A percentile compares a stretch with the other conserved stretches of the same genome.
Evolutionary conservation across 2,113 vertebrate genomes (phyloP).

Genomic region (Pica pica): DNA sequence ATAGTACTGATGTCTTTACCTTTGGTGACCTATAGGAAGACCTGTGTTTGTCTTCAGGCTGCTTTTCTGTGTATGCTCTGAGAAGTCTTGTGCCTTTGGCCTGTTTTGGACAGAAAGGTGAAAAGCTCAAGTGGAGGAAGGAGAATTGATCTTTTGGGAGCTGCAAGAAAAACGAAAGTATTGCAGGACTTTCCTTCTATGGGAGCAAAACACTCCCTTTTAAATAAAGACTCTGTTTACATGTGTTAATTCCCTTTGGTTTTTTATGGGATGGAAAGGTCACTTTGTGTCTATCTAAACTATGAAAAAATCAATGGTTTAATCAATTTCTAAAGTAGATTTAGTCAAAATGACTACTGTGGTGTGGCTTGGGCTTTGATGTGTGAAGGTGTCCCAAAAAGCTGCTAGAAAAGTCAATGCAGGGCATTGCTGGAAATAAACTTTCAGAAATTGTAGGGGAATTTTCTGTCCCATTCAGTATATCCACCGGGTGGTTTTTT

Average conservation of each 20-base stretch:
- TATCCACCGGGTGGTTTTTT: neutral
- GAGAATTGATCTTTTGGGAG: neutral
- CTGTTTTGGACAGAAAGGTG: neutral
- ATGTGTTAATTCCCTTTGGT: neutral
- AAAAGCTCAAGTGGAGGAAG: neutral
- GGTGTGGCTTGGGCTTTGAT: neutral
- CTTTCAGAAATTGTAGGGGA: neutral
- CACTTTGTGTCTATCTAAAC: constrained; percentile 16
- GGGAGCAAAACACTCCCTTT: neutral
- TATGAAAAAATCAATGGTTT: constrained; percentile 20
- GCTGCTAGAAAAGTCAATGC: neutral
- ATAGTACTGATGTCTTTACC: neutral
- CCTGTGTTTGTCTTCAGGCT: neutral
- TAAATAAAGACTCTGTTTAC: neutral
- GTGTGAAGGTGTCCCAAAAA: constrained; percentile 14
- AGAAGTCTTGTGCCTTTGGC: neutral
- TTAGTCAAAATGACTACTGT: neutral
- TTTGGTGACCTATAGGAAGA: neutral
- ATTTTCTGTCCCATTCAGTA: constrained; percentile 4
- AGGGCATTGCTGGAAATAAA: neutral
- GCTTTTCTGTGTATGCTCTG: neutral
- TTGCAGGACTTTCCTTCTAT: neutral
- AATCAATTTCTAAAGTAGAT: constrained; percentile 37
- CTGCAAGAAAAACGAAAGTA: neutral
- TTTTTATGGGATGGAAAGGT: constrained; percentile 34